Evolutionary conservation across 2,113 vertebrate species (phyloP).

Genomic region (Raja brachyura): DNA sequence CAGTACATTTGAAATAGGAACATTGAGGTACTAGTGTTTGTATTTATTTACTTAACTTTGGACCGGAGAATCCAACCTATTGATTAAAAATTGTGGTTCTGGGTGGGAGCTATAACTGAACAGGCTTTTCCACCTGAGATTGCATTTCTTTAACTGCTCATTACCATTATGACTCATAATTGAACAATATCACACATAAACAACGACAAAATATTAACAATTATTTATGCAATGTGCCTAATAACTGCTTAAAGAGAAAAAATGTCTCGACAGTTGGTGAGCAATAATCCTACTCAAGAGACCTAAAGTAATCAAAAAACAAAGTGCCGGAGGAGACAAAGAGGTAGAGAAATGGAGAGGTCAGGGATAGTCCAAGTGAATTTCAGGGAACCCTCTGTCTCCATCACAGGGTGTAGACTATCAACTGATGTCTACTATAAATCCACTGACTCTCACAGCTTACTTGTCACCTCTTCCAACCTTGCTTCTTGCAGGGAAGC

Average conservation of each 20-base stretch:
- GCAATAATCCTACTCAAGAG: neutral
- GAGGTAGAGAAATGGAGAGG: too few species aligned
- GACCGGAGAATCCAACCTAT: neutral
- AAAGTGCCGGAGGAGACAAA: too few species aligned
- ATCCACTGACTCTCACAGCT: too few species aligned
- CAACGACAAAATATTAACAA: neutral
- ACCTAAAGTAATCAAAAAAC: too few species aligned
- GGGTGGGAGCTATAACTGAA: neutral
- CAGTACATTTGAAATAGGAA: constrained; percentile 17
- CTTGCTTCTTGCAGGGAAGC: too few species aligned
- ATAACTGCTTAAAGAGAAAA: neutral
- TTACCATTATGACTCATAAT: neutral
- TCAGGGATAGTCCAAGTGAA: too few species aligned
- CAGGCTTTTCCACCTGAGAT: neutral
- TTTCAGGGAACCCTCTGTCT: too few species aligned
- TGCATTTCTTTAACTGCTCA: neutral
- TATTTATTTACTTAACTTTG: neutral
- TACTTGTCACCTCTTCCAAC: too few species aligned
- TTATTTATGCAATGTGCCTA: neutral
- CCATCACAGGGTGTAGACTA: too few species aligned
- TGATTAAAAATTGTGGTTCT: neutral
- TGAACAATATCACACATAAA: neutral
- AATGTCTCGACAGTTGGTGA: neutral
- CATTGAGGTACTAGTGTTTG: neutral
- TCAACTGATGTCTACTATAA: too few species aligned